Evolutionary conservation across 53 echinoderm and acorn worm genomes (phyloP).

Genomic region (Echinarachnius parma): DNA sequence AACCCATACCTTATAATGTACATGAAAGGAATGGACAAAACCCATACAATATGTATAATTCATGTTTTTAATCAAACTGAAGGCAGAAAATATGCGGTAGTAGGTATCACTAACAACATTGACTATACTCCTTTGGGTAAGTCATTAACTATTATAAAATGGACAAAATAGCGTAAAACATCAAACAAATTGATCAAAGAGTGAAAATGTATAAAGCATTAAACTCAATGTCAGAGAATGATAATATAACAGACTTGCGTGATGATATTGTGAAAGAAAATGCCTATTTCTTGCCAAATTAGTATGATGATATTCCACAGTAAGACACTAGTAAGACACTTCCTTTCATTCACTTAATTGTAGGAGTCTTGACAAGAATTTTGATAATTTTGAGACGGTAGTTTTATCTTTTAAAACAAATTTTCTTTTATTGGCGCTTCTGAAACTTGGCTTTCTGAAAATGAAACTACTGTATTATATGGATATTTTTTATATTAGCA

Average conservation of each 20-base stretch:
- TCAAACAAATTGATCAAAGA: no score
- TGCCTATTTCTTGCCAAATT: background rate
- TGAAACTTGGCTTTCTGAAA: background rate
- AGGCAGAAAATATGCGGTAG: no score
- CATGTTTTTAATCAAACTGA: no score
- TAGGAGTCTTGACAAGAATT: background rate
- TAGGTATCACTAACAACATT: no score
- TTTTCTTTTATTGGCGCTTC: background rate
- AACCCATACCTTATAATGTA: no score
- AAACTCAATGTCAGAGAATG: no score
- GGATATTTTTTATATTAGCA: background rate
- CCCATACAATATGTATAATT: no score
- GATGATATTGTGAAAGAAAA: background rate
- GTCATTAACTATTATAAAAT: no score
- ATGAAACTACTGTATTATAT: background rate
- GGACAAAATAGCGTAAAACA: no score
- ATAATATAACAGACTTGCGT: background rate
- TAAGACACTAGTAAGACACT: background rate
- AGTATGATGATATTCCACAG: background rate
- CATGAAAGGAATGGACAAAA: no score
- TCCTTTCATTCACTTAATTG: background rate
- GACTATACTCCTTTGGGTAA: no score
- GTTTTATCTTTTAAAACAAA: background rate
- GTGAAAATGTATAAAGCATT: no score
- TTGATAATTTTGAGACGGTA: background rate